Conservation (phyloP, 2,888 invertebrate genomes). For the Hyppa rectilinea region DNA sequence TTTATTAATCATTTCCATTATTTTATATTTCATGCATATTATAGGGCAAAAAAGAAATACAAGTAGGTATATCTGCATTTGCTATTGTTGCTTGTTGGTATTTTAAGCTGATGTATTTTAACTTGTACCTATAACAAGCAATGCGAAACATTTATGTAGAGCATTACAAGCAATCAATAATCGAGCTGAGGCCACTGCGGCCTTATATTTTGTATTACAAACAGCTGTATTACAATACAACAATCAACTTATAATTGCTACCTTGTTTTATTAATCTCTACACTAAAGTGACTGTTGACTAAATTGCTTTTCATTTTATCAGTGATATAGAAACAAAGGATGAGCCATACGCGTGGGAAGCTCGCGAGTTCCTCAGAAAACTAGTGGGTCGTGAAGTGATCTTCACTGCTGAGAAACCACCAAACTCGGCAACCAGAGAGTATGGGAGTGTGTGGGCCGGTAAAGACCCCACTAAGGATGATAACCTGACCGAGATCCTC, state of each 20-base stretch:
- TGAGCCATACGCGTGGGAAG: constrained; percentile 99
- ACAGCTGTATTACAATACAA: constrained; percentile 35
- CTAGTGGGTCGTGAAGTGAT: constrained; percentile 97
- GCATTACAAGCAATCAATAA: constrained; percentile 5
- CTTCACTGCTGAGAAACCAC: constrained; percentile 96
- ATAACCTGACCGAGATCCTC: constrained; percentile 97
- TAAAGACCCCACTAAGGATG: constrained; percentile 94
- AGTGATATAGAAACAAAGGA: constrained; percentile 94
- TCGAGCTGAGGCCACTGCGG: neutral
- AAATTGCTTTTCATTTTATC: constrained; percentile 58
- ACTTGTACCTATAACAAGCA: constrained; percentile 27
- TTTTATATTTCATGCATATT: constrained; percentile 54
- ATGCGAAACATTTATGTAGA: constrained; percentile 41
- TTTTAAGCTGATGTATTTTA: constrained; percentile 29
- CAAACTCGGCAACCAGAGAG: constrained; percentile 94
- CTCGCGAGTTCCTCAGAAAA: constrained; percentile 98
- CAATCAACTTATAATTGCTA: constrained; percentile 37
- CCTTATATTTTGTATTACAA: constrained; percentile 26
- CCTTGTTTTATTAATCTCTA: constrained; percentile 14
- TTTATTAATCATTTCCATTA: constrained; percentile 38
- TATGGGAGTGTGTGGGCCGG: constrained; percentile 97
- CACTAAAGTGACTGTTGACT: neutral
- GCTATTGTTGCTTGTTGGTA: constrained; percentile 55
- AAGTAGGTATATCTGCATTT: constrained; percentile 46
- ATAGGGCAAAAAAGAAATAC: constrained; percentile 47